Evolutionary conservation across 2,797 vertebrate genomes (phyloP), one percentile per base, ranked within the genome.

Genomic region (Pseudochirops cupreus): DNA sequence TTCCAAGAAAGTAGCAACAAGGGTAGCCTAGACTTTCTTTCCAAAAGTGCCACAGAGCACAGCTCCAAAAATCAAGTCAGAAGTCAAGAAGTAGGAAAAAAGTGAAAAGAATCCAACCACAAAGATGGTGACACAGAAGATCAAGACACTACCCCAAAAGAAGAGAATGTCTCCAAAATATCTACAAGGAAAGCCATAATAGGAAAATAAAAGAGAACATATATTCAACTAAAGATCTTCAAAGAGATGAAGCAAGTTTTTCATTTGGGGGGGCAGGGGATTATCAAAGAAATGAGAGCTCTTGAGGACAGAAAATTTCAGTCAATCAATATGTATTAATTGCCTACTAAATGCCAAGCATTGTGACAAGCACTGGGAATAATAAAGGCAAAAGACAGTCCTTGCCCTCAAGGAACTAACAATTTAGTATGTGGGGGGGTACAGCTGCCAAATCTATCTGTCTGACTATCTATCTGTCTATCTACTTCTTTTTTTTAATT

Each of bases 261-360:
- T 55, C 14, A 55, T 56, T 24, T 24, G 4, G 56, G 56, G 14
- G 21, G 56, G 21, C n/a, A n/a, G 21, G 21, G 21, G 4, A 21
- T 89, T 89, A 89, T 50, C 82, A 89, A 46, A 50, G 39, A 50
- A 39, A 21, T 62, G 29, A 31, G 29, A 14, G 0, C 7, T 33
- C 28, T 62, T 62, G 29, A 82, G 57, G 1, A 46, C 67, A 93
- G 59, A 92, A 92, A 92, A 24, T 87, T 59, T 93, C 29, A 92
- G 3, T 95, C 11, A 9, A 62, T 18, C 90, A 53, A 28, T 93
- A 93, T 91, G 92, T 82, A 33, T 55, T 67, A 82, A 94, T 74
- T 21, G 29, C 82, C n/a, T 91, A 91, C 21, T 52, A 56, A 89
- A n/a, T n/a, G 11, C 87, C 91, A 52, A 0, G 54, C 1, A 31